phyloP scores from a whole-genome alignment of 2,888 invertebrate genomes.

The Standfussiana lucernea region DNA sequence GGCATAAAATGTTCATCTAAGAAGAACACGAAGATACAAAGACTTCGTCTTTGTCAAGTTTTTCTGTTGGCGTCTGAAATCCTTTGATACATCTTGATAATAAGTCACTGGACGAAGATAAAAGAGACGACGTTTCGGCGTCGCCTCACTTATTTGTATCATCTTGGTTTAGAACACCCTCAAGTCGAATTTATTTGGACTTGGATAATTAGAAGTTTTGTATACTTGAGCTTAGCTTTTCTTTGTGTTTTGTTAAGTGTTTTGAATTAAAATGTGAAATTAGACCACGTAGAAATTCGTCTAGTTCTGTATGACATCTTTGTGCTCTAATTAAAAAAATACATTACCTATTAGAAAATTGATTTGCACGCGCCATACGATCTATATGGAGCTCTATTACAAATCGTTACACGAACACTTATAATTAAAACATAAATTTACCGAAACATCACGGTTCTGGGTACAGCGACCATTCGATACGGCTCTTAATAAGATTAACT shows the following conservation, averaged over 20 bases:
- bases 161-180: slow-evolving; percentile 14
- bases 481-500: slow-evolving; percentile 35
- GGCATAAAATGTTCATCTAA: slow-evolving; percentile 18
- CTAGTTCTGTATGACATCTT: too few species aligned
- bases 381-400: slow-evolving; percentile 8
- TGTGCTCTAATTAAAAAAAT: too few species aligned
- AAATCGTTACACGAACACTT: slow-evolving; percentile 24
- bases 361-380: not conserved
- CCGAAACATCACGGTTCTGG: slow-evolving; percentile 69
- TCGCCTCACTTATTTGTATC: slow-evolving; percentile 13
- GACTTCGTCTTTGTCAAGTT: slow-evolving; percentile 1
- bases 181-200: slow-evolving; percentile 26
- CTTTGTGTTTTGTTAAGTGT: not conserved
- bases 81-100: slow-evolving; percentile 44
- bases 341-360: not conserved
- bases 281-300: too few species aligned
- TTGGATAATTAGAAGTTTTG: slow-evolving; percentile 31
- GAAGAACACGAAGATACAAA: not conserved
- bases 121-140: slow-evolving; percentile 17
- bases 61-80: slow-evolving; percentile 27
- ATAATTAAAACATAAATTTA: slow-evolving; percentile 57
- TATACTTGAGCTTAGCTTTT: slow-evolving; percentile 23
- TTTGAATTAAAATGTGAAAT: not conserved
- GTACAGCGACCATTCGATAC: slow-evolving; percentile 61
- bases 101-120: slow-evolving; percentile 33